Base-by-base conservation (phyloP, 1,140 invertebrate genomes). In the Notospermus geniculatus region DNA sequence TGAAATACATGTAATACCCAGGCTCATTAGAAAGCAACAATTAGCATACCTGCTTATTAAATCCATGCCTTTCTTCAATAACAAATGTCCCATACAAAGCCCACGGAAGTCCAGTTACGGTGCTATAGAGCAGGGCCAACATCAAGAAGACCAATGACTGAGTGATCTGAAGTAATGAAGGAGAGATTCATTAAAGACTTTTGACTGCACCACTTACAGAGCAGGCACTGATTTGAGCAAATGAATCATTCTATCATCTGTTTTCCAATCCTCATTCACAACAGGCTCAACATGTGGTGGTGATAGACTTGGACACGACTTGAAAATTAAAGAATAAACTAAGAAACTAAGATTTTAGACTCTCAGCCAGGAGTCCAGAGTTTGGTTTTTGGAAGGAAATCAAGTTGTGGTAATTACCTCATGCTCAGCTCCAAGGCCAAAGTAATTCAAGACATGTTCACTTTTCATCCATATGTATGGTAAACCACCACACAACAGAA, bases 1-100 rank as follows among this genome's bases (percentile, higher is more conserved):
- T 25, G 23, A 53, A 23, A n/a, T n/a, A n/a, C n/a, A n/a, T n/a
- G n/a, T n/a, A n/a, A n/a, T n/a, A n/a, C n/a, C n/a, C n/a, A n/a
- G n/a, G n/a, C n/a, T n/a, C n/a, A n/a, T n/a, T n/a, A n/a, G n/a
- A n/a, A n/a, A n/a, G n/a, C n/a, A n/a, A n/a, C n/a, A 53, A 43
- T 19, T 50, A 9, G 4, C n/a, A 19, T 74, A 89, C 89, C 83
- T 90, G 87, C 79, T 99, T 98, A 77, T 99, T 99, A 75, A 99
- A 99, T 4, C 97, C 96, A 86, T 98, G 94, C 69, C 89, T 90
- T 79, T 97, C 90, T 84, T 99, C 97, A 59, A 99, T 81, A 2
- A 97, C 90, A 87, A 99, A 99, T 28, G 88, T 96, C 53, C 87
- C 85, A 80, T 99, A 99, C 43, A 95, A 80, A 57, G 84, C 87